Conservation (phyloP, 1,140 invertebrate species). For the Chlorops oryzae region DNA sequence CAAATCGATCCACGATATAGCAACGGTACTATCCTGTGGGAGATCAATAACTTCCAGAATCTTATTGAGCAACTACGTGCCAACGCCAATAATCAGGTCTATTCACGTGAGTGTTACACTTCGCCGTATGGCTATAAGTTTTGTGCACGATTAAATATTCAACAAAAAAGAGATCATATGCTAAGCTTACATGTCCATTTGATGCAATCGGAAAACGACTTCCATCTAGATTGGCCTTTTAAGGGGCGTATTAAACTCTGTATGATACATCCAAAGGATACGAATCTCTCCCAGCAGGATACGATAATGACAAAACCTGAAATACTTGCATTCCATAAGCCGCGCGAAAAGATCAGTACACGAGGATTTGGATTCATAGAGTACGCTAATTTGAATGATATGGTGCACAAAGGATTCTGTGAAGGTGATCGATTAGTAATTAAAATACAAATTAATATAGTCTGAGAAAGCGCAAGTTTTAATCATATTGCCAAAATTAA, state of each 20-base stretch:
- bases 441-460: constrained; percentile 55
- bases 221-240: constrained; percentile 81
- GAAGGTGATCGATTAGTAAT: constrained; percentile 58
- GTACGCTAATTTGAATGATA: constrained; percentile 63
- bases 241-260: constrained; percentile 70
- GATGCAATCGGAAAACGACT: constrained; percentile 80
- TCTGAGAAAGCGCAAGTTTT: constrained; percentile 23
- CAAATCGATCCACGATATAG: constrained; percentile 59
- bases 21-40: constrained; percentile 74
- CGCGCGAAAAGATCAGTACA: constrained; percentile 59
- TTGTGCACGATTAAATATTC: constrained; percentile 74
- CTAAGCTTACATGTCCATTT: constrained; percentile 71
- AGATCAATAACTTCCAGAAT: constrained; percentile 62
- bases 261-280: constrained; percentile 60
- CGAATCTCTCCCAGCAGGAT: constrained; percentile 59
- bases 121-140: constrained; percentile 78
- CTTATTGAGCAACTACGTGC: constrained; percentile 62
- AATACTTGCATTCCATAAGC: constrained; percentile 66
- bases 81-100: constrained; percentile 66
- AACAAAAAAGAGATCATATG: constrained; percentile 56
- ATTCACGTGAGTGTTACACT: constrained; percentile 84
- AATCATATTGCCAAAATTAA: too few relatives aligned
- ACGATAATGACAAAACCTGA: constrained; percentile 66
- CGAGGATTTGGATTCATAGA: constrained; percentile 71
- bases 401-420: constrained; percentile 58